Conservation (phyloP, 2,888 invertebrate genomes). For the Andrena praecox region DNA sequence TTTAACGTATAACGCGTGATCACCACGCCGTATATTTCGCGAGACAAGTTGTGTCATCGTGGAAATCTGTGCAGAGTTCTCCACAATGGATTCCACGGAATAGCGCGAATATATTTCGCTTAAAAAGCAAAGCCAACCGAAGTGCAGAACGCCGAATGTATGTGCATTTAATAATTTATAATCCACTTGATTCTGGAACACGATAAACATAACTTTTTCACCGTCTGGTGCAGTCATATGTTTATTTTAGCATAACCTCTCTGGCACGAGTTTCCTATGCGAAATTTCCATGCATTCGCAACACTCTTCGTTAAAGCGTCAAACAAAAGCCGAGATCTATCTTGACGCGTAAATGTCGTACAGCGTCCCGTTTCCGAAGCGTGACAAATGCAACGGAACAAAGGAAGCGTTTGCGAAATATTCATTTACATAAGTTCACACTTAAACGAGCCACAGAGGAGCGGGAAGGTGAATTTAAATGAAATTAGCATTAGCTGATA, state of each 20-base stretch:
- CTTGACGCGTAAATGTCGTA: conserved; percentile 12
- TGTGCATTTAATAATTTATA: not conserved
- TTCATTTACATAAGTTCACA: conserved; percentile 56
- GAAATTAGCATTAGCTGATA: conserved; percentile 60
- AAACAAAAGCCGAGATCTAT: conserved; percentile 1
- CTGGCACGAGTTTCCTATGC: not conserved
- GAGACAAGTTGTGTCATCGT: not conserved
- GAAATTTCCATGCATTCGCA: not conserved
- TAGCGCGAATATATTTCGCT: not conserved
- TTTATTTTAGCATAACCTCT: not conserved
- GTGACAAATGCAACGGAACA: conserved; percentile 41
- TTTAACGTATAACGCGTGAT: not conserved
- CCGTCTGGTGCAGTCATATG: too few relatives aligned
- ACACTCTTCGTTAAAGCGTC: not conserved
- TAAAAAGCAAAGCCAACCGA: not conserved
- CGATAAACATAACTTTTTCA: not conserved
- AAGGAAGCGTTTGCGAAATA: conserved; percentile 46
- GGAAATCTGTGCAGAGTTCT: not conserved
- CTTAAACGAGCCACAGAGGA: conserved; percentile 38
- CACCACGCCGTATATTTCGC: conserved; percentile 15
- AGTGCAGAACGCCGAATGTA: not conserved
- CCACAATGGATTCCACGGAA: not conserved
- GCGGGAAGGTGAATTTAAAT: conserved; percentile 53
- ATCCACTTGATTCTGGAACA: not conserved
- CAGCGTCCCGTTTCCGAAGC: conserved; percentile 12